Base-by-base conservation (phyloP, 2,888 invertebrate genomes). In the Pseudococcus viburni region DNA sequence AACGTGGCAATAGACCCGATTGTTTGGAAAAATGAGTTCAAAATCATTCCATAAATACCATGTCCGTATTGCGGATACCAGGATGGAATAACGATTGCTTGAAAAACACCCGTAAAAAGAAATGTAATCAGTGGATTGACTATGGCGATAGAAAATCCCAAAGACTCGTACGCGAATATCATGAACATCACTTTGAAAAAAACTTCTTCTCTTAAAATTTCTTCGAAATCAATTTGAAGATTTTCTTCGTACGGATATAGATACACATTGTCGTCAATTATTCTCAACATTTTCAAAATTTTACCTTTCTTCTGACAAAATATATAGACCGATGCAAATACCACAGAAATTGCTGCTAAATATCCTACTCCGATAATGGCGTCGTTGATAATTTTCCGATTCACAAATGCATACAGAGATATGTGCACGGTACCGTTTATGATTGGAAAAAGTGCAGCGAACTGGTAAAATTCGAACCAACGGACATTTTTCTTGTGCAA, bases 131-230 rank as follows among this genome's bases (percentile, higher is more conserved):
- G 11, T 5, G 85, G 85, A 55, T 59, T 59, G 6, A 85, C 48
- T 7, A 51, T 55, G 26, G 55, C 85, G 17, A 85, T n/a, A 15
- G 85, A 51, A n/a, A 85, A 85, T 26, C 85, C 85, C 6, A 85
- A 59, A 11, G n/a, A 85, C 26, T 85, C 55, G 12, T 85, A 85
- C 11, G 48, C 48, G 12, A 85, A 22, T 4, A 85, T 26, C 5
- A 26, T 11, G 1, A 33, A 33, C 4, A 26, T 9, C 5, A 59
- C 59, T 22, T 22, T 85, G 12, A 22, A 11, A n/a, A 55, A 33
- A 39, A 6, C 11, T 12, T 55, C 26, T 59, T 85, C 85, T 26
- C 22, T 55, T 17, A 55, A 12, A 8, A 85, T 4, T 55, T 55
- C 48, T 7, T 15, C 6, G 33, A 55, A 59, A 4, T 22, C 33